Base-by-base conservation (phyloP, 2,113 vertebrate genomes). In the Heterocephalus glaber region DNA sequence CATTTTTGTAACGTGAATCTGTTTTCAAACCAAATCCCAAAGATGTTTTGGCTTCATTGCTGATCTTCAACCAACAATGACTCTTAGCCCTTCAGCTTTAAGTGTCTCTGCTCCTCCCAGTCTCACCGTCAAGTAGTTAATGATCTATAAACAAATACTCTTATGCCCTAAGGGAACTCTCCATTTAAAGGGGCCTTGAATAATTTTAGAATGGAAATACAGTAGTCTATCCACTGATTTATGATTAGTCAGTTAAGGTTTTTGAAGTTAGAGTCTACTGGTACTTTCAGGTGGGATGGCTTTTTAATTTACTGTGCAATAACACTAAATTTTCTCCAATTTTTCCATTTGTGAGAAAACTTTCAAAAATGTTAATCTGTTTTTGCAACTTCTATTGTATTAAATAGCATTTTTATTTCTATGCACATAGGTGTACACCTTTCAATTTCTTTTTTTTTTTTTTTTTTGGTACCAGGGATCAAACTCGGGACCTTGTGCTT, bases 131-230 rank as follows among this genome's bases (percentile, higher is more conserved):
- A 97, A 95, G 93, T 97, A 96, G 94, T 94, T 97, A 98, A 97
- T 97, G 96, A 97, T 96, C 97, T 97, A 97, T 97, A 98, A 97
- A 97, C 96, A 98, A 97, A 97, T 95, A 97, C 86, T 63, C 80
- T 97, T 80, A 96, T 97, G 93, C 95, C 96, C 95, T 96, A 83
- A 96, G 92, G 97, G 93, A 77, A 38, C 83, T 91, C 63, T 96
- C 89, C 54, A 94, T 94, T 94, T 97, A 97, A 97, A 96, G 95
- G 95, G 83, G 47, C 79, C 95, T 88, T 92, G 95, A 92, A 89
- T 97, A 89, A 95, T 92, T 96, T 96, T 89, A 72, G 96, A 96
- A 92, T 79, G 95, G 94, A 96, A 97, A 96, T 90, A 74, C 61
- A 63, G 60, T 76, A 87, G 56, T 93, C 79, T 47, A 70, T 24